These are phyloP conservation scores for Batillaria attramentaria DNA, from an alignment of 1,140 invertebrate species.

Conservation along the genomic window DNA sequence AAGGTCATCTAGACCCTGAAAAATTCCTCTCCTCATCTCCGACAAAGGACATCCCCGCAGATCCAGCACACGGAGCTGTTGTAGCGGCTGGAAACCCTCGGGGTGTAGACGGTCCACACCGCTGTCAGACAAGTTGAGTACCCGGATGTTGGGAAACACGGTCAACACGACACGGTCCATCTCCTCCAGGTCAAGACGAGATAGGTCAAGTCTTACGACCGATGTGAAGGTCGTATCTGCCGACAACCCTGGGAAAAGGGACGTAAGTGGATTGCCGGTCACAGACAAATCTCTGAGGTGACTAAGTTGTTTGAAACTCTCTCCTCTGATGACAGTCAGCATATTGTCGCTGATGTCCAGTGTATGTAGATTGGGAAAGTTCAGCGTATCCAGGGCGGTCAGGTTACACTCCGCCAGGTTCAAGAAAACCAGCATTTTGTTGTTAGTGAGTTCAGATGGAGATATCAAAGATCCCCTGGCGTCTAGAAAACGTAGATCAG, in stretches of 20 bases:
- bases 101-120: background rate
- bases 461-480: background rate
- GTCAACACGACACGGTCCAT: background rate
- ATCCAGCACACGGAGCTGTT: conserved; percentile 4
- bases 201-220: background rate
- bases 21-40: background rate
- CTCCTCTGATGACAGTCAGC: background rate
- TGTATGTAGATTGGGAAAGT: background rate
- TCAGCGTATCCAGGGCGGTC: background rate
- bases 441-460: background rate
- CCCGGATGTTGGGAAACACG: background rate
- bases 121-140: background rate
- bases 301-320: background rate
- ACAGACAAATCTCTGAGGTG: background rate
- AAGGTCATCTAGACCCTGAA: background rate
- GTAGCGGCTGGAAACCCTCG: background rate
- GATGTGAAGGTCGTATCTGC: no score
- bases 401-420: background rate
- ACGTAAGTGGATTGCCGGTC: background rate
- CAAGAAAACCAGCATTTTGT: background rate
- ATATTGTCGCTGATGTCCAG: conserved; percentile 2
- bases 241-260: background rate
- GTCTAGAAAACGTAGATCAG: background rate
- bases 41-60: background rate
- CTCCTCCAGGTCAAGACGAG: background rate